Evolutionary conservation across 2,888 invertebrate genomes (phyloP), one percentile per base, ranked within the genome.

Genomic region (Aromia moschata): DNA sequence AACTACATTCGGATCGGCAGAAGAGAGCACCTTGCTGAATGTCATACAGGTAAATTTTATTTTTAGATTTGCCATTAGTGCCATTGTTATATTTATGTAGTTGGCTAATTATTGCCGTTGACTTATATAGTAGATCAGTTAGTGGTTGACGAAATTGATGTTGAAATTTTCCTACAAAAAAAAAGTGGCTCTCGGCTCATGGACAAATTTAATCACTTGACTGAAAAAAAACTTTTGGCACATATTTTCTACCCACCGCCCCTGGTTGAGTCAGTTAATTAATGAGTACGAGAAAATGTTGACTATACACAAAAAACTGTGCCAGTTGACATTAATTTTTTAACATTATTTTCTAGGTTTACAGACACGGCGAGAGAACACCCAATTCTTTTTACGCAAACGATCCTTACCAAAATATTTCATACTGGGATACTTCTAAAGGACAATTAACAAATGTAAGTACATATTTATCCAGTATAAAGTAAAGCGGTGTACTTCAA

Each of bases 401-500:
- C 15, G 54, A 54, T 20, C 54, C 54, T 2, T 54, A 54, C 36
- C 10, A 31, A 18, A 14, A 54, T 33, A n/a, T 1, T n/a, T 44
- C 44, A 1, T 45, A 54, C 16, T 54, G 54, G 54, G 12, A 16
- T 2, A 30, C 12, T 5, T 1, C 33, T 4, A 3, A 33, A 9
- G 54, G 54, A 11, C 54, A 54, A 11, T 15, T 54, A 36, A 33
- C 37, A 16, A 44, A 44, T 17, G 54, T 54, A 45, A 45, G 54
- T 53, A 52, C 25, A 25, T 9, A 25, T 25, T 4, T 9, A n/a
- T n/a, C n/a, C n/a, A n/a, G n/a, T n/a, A n/a, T n/a, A 25, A 25
- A 25, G 25, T 5, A 25, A 25, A 25, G 25, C 3, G 25, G 7
- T 7, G 4, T 5, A 7, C 25, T 25, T 25, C 7, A 3, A 25